Conservation (phyloP, 2,113 vertebrate species). For the Heteronetta atricapilla region DNA sequence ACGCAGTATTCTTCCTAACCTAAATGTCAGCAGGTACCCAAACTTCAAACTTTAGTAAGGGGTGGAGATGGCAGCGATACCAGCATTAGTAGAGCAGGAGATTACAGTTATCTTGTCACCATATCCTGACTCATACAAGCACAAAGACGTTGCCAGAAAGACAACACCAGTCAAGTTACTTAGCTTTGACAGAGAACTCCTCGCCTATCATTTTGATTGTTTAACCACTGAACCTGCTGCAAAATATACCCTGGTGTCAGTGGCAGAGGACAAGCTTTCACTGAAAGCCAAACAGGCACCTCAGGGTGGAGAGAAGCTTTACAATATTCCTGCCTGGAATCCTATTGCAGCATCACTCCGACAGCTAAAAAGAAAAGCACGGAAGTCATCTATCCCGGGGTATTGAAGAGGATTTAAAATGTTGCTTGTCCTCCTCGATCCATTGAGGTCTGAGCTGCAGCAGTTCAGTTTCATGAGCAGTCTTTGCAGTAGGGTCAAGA, state of each 20-base stretch:
- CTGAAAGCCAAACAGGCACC: not conserved
- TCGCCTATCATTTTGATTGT: not conserved
- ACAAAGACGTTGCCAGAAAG: not conserved
- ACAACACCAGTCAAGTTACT: not conserved
- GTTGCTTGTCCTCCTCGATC: not conserved
- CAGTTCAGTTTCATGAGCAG: not conserved
- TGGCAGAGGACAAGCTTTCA: not conserved
- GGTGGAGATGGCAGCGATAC: not conserved
- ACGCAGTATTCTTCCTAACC: not conserved
- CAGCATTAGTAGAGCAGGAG: not conserved
- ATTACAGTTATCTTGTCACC: not conserved
- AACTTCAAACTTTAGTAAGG: not conserved
- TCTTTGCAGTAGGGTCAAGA: not conserved
- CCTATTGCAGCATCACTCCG: not conserved
- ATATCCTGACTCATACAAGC: not conserved
- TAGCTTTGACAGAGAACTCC: not conserved
- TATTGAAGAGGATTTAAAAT: not conserved
- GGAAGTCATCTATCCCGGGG: not conserved
- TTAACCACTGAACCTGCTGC: not conserved
- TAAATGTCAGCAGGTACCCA: not conserved
- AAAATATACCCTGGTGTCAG: not conserved
- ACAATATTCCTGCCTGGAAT: not conserved
- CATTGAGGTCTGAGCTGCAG: not conserved
- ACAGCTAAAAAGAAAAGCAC: not conserved
- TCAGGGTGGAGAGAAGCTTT: not conserved